Base-by-base conservation (phyloP, 2,888 invertebrate species). In the Aleiodes alternator region DNA sequence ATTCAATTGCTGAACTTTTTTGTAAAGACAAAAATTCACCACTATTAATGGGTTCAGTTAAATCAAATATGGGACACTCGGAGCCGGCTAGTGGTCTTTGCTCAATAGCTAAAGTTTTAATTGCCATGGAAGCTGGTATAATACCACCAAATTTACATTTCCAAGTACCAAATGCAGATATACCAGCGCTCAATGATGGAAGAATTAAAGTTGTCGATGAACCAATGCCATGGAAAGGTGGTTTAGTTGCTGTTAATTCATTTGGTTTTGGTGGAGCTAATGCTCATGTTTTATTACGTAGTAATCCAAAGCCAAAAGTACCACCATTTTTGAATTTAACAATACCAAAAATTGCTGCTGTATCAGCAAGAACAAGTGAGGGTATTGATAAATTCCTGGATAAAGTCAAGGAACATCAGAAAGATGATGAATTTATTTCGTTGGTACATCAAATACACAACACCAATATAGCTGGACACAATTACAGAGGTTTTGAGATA, bases 251-350 rank as follows among this genome's bases (percentile, higher is more conserved):
- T 29, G 90, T 99, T 43, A 99, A 99, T 91, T 98, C 98, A 8
- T 99, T 99, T 90, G 99, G 99, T 16, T 99, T 99, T 90, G 99
- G 99, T 78, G 99, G 99, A 72, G 97, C 97, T 57, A 98, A 98
- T 90, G 97, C 96, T n/a, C 98, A 98, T 90, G 90, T 97, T 0
- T 92, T 98, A 81, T 91, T 98, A 12, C 94, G 95, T 87, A 95
- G 96, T 6, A 94, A 96, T 88, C 93, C 94, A 0, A 94, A 94
- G 86, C 93, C 93, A 6, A 94, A 93, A 87, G 89, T 92, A 0
- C 90, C 91, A 0, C 92, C 93, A 68, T 90, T 92, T 12, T 87
- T 92, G 51, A 92, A 91, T 82, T 90, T 84, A 51, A 85, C 81
- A 61, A 87, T 93, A 59, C 94, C 95, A 4, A 93, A 95, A 80